Percentiles rank a stretch among this genome's conserved stretches.
Evolutionary conservation across 2,113 vertebrate genomes (phyloP).

Genomic region (Tichodroma muraria): DNA sequence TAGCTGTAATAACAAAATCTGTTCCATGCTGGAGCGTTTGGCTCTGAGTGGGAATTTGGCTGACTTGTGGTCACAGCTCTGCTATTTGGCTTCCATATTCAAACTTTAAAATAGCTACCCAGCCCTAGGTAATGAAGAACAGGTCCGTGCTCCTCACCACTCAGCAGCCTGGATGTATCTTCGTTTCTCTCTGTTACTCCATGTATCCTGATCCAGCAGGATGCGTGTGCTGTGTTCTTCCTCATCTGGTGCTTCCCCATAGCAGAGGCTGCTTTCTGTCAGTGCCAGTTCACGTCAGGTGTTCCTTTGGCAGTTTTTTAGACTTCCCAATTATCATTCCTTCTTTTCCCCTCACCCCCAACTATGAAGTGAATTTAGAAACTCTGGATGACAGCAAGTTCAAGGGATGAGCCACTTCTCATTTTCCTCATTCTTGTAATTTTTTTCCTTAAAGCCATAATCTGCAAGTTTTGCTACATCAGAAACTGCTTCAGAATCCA

Average conservation of each 20-base stretch:
- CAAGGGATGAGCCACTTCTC: not conserved
- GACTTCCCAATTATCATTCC: conserved; percentile 6
- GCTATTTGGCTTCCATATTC: conserved; percentile 4
- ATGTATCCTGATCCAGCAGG: not conserved
- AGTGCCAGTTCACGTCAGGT: not conserved
- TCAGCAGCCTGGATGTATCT: not conserved
- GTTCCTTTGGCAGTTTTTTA: conserved; percentile 7
- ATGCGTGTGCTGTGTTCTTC: not conserved
- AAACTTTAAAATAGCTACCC: not conserved
- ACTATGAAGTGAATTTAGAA: conserved; percentile 2
- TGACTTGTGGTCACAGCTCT: conserved; percentile 23
- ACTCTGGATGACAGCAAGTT: conserved; percentile 10
- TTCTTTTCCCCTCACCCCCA: not conserved
- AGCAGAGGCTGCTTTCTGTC: conserved; percentile 14
- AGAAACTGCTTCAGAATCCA: not conserved
- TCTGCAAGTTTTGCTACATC: not conserved
- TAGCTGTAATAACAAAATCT: conserved; percentile 41
- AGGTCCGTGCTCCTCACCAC: not conserved
- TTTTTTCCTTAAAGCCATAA: not conserved
- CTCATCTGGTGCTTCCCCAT: not conserved
- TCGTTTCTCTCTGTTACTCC: not conserved
- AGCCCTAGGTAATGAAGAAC: not conserved
- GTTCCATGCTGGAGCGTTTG: conserved; percentile 20
- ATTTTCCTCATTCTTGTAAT: conserved; percentile 7
- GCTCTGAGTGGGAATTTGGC: not conserved